Conservation (phyloP, 2,797 vertebrate genomes). For the Todus mexicanus region DNA sequence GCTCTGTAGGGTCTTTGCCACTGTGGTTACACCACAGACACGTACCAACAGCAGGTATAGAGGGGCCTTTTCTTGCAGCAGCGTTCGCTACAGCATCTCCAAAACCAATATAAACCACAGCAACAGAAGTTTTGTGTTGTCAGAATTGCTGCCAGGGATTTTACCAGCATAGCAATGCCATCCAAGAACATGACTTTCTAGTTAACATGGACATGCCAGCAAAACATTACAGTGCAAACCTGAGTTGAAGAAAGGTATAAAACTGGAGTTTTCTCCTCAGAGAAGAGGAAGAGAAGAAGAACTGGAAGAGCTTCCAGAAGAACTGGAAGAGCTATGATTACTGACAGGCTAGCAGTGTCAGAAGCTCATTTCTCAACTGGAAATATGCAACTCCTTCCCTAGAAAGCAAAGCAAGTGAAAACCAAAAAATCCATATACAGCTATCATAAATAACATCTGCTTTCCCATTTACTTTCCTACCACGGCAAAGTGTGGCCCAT, state of each 20-base stretch:
- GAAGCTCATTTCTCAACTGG: background rate
- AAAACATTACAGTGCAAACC: background rate
- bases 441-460: background rate
- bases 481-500: background rate
- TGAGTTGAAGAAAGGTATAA: background rate
- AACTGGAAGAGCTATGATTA: background rate
- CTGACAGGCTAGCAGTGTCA: background rate
- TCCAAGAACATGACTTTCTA: background rate
- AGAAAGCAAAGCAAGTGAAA: background rate
- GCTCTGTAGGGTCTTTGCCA: background rate
- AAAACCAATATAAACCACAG: background rate
- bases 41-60: accelerated
- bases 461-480: background rate
- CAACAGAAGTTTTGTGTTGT: background rate
- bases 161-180: background rate
- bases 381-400: background rate
- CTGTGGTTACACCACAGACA: background rate
- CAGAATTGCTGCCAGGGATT: background rate
- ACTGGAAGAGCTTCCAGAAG: too few species aligned
- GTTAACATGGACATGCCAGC: background rate
- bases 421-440: accelerated
- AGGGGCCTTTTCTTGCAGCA: background rate
- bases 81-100: background rate
- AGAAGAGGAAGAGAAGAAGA: too few species aligned
- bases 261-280: background rate